A percentile compares a stretch with the other conserved stretches of the same genome.
These are phyloP conservation scores for Panzeria rudis DNA, from an alignment of 2,888 invertebrate species.

Conservation along the genomic window DNA sequence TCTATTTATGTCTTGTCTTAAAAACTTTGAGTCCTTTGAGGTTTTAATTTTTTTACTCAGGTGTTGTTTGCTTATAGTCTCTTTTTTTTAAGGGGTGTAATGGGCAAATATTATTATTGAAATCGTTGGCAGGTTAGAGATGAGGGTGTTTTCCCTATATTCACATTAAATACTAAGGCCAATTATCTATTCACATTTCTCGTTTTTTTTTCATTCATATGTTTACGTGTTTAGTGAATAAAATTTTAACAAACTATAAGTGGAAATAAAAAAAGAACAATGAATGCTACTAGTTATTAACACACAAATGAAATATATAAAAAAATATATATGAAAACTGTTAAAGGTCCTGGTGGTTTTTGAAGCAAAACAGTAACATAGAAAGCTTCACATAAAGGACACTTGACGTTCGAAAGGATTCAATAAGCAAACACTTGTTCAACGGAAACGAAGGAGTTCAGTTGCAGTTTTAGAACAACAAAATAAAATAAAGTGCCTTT, in stretches of 20 bases:
- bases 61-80: conserved; percentile 43
- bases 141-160: conserved; percentile 64
- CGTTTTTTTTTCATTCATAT: conserved; percentile 49
- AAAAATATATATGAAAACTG: neutral
- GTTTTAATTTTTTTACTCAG: conserved; percentile 52
- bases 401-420: conserved; percentile 69
- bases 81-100: conserved; percentile 63
- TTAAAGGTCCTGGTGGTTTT: conserved; percentile 65
- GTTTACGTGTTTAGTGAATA: conserved; percentile 72
- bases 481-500: conserved; percentile 38
- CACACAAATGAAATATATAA: conserved; percentile 29
- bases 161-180: conserved; percentile 58
- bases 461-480: conserved; percentile 51
- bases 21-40: conserved; percentile 49
- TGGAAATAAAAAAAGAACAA: conserved; percentile 49
- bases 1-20: conserved; percentile 34
- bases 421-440: conserved; percentile 71
- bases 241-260: conserved; percentile 48
- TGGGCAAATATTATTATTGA: conserved; percentile 66
- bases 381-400: conserved; percentile 71
- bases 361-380: conserved; percentile 48
- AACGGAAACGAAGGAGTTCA: conserved; percentile 68
- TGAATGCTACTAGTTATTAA: conserved; percentile 59
- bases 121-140: conserved; percentile 33
- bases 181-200: conserved; percentile 70